phyloP scores from a whole-genome alignment of 2,888 invertebrate genomes.

The Eustalomyia histrio region DNA sequence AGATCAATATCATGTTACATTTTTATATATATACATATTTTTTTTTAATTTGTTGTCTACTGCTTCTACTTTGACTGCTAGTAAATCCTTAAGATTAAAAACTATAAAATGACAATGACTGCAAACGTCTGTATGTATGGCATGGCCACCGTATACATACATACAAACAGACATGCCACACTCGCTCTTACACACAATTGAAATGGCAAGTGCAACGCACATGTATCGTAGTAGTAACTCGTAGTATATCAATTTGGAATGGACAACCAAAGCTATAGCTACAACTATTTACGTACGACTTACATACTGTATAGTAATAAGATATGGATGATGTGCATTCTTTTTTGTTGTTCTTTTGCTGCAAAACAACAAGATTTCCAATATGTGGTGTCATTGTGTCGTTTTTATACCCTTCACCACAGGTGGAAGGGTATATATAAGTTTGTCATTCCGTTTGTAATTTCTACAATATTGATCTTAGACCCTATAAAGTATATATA shows the following conservation, averaged over 20 bases:
- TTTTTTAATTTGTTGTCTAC: conserved; percentile 30
- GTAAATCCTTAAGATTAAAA: conserved; percentile 46
- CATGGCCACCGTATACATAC: conserved; percentile 1
- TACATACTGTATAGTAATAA: conserved; percentile 45
- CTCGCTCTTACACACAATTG: conserved; percentile 25
- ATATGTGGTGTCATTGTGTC: conserved; percentile 39
- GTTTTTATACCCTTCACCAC: no score
- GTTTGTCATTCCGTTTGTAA: no score
- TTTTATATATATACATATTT: no score
- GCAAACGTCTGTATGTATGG: not conserved
- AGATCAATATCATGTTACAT: conserved; percentile 65
- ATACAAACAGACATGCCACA: conserved; percentile 33
- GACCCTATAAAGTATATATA: no score
- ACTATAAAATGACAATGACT: conserved; percentile 57
- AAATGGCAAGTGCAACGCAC: conserved; percentile 65
- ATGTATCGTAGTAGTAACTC: conserved; percentile 17
- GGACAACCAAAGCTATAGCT: conserved; percentile 28
- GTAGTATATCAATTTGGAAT: conserved; percentile 52
- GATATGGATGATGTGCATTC: conserved; percentile 53
- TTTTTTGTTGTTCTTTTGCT: conserved; percentile 16
- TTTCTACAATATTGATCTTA: no score
- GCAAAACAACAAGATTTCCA: conserved; percentile 26
- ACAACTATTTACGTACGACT: conserved; percentile 11
- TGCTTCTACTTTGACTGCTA: conserved; percentile 25
- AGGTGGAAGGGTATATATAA: no score